phyloP scores from a whole-genome alignment of 2,113 vertebrate species.

The Microcebus tavaratra region DNA sequence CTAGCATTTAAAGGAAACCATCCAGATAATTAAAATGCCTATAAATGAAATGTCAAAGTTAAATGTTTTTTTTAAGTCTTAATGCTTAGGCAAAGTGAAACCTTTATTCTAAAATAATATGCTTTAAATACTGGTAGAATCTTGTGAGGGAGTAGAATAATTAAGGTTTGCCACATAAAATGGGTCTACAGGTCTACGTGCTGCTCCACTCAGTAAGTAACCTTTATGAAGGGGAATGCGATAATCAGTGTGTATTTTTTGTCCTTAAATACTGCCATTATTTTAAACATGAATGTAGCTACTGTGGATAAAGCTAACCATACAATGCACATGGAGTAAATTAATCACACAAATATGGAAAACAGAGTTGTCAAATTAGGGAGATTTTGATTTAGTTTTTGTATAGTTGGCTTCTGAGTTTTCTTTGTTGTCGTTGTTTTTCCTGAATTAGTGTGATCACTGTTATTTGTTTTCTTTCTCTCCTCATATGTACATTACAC shows the following conservation, averaged over 20 bases:
- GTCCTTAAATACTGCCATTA: conserved; percentile 80
- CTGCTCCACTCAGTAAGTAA: conserved; percentile 70
- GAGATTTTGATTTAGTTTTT: conserved; percentile 19
- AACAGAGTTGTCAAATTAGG: conserved; percentile 49
- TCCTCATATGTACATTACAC: background rate
- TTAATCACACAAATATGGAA: conserved; percentile 74
- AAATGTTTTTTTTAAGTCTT: conserved; percentile 82
- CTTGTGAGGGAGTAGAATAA: conserved; percentile 80
- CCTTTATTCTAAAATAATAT: conserved; percentile 83
- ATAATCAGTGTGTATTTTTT: conserved; percentile 77
- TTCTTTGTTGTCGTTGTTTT: background rate
- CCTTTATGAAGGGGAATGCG: conserved; percentile 72
- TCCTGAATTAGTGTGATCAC: background rate
- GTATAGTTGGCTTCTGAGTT: conserved; percentile 35
- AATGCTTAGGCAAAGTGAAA: conserved; percentile 79
- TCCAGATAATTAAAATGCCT: conserved; percentile 88
- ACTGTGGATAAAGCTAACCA: conserved; percentile 74
- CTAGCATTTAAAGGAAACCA: conserved; percentile 87
- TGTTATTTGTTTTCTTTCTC: background rate
- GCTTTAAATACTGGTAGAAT: conserved; percentile 79
- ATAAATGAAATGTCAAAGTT: conserved; percentile 88
- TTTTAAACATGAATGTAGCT: conserved; percentile 77
- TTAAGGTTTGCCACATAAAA: conserved; percentile 80
- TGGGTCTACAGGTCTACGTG: conserved; percentile 67
- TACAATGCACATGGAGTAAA: conserved; percentile 66